Evolutionary conservation across 2,797 vertebrate genomes (phyloP), one percentile per base, ranked within the genome.

Genomic region (Pelobates cultripes): DNA sequence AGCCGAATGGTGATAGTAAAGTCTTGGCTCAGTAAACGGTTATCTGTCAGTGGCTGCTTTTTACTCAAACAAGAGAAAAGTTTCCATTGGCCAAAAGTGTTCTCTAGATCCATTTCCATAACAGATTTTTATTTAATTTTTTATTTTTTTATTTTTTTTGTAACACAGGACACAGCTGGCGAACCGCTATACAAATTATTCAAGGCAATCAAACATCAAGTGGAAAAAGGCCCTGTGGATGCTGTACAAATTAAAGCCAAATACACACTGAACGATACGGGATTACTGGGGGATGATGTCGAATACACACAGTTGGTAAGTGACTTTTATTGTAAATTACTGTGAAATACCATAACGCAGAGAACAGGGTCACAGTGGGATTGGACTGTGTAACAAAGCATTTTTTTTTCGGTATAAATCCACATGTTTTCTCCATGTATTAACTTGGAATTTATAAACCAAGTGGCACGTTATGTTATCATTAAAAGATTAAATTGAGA

Each of bases 151-250:
- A 7, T n/a, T 6, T 10, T 5, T 2, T n/a, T 28, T 64, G 17
- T 7, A 85, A 73, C 81, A 70, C 85, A 99, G 98, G 97, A 99
- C 91, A 95, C 95, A 55, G 97, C 97, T 0, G 97, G 98, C 0
- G 98, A 99, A 74, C 97, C 97, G 45, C 93, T 99, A 77, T 99
- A 99, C 91, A 99, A 97, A 88, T 95, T 99, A 84, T 99, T 99
- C 93, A 96, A 97, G 87, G 98, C 97, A 90, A 96, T 99, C 90
- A 99, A 99, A 88, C 97, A 99, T 86, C 98, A 99, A 92, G 96
- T 99, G 73, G 98, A 99, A 90, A 99, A 99, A 88, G 98, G 98
- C 1, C 98, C 98, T 0, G 97, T 99, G 86, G 98, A 99, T 47
- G 95, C 95, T 0, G 93, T 96, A 83, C 93, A 97, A 87, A 97